Conservation (phyloP, 2,113 vertebrate genomes). For the Parus major region DNA sequence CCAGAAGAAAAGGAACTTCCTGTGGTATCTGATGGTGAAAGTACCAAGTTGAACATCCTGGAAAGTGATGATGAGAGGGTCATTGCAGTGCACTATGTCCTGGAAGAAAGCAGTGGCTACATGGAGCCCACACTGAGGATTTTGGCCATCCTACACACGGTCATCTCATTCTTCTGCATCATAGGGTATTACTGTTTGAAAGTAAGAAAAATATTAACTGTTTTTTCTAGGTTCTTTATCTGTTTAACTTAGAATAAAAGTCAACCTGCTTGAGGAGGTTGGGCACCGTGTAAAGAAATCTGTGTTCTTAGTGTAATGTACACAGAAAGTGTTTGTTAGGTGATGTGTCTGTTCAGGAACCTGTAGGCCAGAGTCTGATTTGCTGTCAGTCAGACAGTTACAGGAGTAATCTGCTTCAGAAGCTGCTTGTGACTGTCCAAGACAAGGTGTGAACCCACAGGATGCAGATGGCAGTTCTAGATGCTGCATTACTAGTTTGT, state of each 20-base stretch:
- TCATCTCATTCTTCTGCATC: slow-evolving; percentile 98
- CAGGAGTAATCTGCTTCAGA: background rate
- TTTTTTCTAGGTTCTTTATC: background rate
- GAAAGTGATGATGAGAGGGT: slow-evolving; percentile 51
- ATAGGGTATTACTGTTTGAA: slow-evolving; percentile 98
- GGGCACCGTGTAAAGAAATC: background rate
- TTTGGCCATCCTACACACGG: slow-evolving; percentile 90
- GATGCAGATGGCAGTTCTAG: background rate
- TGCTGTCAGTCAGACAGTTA: background rate
- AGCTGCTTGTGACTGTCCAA: background rate
- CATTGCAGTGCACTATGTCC: slow-evolving; percentile 87
- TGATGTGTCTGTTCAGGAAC: background rate
- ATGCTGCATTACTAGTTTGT: background rate
- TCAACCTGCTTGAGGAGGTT: background rate
- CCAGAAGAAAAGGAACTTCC: slow-evolving; percentile 83
- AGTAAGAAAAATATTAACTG: slow-evolving; percentile 53
- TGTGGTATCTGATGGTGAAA: slow-evolving; percentile 57
- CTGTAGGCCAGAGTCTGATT: background rate
- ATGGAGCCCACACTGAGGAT: slow-evolving; percentile 94
- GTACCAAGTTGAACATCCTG: slow-evolving; percentile 37
- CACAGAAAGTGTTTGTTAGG: background rate
- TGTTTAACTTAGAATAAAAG: background rate
- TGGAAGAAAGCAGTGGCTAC: slow-evolving; percentile 96
- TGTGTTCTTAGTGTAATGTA: background rate
- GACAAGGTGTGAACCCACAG: accelerated